Evolutionary conservation across 2,888 invertebrate species (phyloP).

Genomic region (Oegoconia quadripuncta): DNA sequence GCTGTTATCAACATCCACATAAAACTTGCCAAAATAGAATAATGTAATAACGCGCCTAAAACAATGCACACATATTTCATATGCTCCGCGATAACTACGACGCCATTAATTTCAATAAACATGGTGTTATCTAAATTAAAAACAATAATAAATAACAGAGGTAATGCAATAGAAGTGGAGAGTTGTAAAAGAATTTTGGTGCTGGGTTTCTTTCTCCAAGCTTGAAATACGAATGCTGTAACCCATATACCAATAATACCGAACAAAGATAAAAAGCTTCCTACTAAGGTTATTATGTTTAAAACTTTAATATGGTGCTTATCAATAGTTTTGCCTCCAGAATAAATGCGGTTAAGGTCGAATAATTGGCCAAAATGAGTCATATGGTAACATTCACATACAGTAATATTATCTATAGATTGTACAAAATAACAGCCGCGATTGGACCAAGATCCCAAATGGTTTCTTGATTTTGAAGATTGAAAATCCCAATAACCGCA

Average conservation of each 20-base stretch:
- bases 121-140: conserved; percentile 54
- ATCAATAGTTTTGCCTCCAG: conserved; percentile 23
- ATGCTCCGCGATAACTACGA: conserved; percentile 33
- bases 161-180: conserved; percentile 80
- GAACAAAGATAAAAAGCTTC: conserved; percentile 78
- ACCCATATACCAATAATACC: conserved; percentile 79
- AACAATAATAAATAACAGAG: conserved; percentile 68
- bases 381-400: conserved; percentile 77
- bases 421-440: conserved; percentile 70
- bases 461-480: conserved; percentile 24
- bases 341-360: conserved; percentile 30
- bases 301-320: conserved; percentile 60
- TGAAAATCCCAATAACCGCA: conserved; percentile 81
- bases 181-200: conserved; percentile 83
- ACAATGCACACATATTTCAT: conserved; percentile 67
- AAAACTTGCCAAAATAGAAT: conserved; percentile 83
- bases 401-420: conserved; percentile 37
- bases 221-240: conserved; percentile 77
- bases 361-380: conserved; percentile 81
- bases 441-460: conserved; percentile 74
- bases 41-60: conserved; percentile 82
- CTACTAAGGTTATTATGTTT: conserved; percentile 78
- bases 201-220: conserved; percentile 81
- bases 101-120: conserved; percentile 36
- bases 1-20: conserved; percentile 87